phyloP scores from a whole-genome alignment of 2,797 vertebrate species.

The Girardinus metallicus region DNA sequence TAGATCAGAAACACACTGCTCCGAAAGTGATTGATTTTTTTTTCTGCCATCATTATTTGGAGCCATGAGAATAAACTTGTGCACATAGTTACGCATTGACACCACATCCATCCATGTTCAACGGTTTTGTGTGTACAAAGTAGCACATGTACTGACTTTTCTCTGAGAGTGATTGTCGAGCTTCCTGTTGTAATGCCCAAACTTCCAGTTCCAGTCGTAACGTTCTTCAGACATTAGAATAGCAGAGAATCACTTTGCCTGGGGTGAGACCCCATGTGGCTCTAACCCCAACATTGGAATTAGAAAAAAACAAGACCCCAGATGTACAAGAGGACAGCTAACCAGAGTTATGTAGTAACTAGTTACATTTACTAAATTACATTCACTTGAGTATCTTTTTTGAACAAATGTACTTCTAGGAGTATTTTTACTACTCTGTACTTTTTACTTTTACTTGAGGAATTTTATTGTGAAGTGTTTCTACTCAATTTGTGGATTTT shows the following conservation, averaged over 20 bases:
- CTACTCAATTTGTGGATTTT: too few species aligned
- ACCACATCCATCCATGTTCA: neutral
- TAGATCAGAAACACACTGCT: slow-evolving; percentile 64
- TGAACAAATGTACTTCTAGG: too few species aligned
- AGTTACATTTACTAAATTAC: too few species aligned
- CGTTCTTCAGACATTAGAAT: too few species aligned
- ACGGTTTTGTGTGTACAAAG: neutral
- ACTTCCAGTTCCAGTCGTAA: neutral
- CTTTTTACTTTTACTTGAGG: too few species aligned
- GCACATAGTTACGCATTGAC: neutral
- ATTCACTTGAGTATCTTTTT: too few species aligned
- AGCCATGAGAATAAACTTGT: slow-evolving; percentile 19
- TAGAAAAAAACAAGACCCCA: neutral
- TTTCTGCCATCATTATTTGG: slow-evolving; percentile 53
- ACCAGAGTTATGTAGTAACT: neutral
- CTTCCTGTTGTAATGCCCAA: neutral
- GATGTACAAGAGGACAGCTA: neutral
- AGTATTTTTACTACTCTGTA: too few species aligned
- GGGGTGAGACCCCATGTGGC: neutral
- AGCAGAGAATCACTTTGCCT: neutral
- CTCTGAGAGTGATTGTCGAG: neutral
- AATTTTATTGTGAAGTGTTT: too few species aligned
- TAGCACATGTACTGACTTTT: neutral
- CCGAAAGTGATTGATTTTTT: slow-evolving; percentile 61
- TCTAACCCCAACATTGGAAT: neutral